Percentiles rank a stretch among this genome's conserved stretches.
Conservation (phyloP, 2,113 vertebrate genomes). For the Formicarius rufipectus region DNA sequence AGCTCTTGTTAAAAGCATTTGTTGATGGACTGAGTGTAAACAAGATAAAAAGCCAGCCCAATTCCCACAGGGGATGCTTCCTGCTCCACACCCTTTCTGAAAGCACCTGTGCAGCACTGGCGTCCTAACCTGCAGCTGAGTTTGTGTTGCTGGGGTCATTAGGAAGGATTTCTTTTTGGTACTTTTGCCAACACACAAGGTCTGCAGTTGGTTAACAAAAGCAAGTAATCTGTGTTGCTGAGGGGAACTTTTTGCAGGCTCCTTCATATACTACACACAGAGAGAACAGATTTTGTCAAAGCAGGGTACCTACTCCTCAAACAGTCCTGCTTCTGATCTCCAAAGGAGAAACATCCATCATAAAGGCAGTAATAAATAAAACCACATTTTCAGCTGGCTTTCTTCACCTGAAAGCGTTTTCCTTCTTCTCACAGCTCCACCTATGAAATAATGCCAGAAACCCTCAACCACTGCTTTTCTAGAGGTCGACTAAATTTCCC, state of each 20-base stretch:
- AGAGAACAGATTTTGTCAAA: neutral
- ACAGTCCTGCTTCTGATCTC: neutral
- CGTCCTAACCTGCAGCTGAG: neutral
- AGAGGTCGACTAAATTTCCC: neutral
- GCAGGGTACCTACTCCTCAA: neutral
- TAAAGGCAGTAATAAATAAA: neutral
- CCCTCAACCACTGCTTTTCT: neutral
- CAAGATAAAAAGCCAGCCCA: neutral
- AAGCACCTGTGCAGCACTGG: neutral
- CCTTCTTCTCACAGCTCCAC: neutral
- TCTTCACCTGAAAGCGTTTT: neutral
- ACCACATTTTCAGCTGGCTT: neutral
- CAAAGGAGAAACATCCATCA: neutral
- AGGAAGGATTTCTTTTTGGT: neutral
- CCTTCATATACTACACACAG: neutral
- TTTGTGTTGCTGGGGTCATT: neutral
- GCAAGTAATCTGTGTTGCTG: neutral
- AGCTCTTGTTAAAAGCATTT: neutral
- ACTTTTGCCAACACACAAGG: neutral
- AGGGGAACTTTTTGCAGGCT: neutral
- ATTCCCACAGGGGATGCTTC: neutral
- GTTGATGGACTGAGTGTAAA: neutral
- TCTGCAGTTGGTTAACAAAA: neutral
- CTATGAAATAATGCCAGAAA: neutral
- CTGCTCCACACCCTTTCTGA: neutral